phyloP scores from a whole-genome alignment of 2,113 vertebrate genomes.

The Oncorhynchus kisutch region DNA sequence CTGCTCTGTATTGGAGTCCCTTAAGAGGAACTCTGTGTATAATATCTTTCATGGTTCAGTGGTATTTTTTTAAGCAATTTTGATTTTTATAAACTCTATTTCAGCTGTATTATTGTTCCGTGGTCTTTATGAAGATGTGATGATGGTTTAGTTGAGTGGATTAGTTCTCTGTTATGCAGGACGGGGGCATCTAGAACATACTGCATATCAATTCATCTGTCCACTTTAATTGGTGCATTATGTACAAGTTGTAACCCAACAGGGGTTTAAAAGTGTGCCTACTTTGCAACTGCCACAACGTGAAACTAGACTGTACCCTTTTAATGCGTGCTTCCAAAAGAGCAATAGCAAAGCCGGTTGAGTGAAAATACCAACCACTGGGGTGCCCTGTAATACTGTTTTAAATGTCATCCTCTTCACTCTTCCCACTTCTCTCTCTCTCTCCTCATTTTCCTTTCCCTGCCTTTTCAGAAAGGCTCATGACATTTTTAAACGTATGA shows the following conservation, averaged over 20 bases:
- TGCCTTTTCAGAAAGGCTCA: slow-evolving; percentile 47
- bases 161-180: too few relatives aligned
- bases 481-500: slow-evolving; percentile 55
- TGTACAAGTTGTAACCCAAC: not conserved
- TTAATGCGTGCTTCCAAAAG: not conserved
- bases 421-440: too few relatives aligned
- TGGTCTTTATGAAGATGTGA: too few relatives aligned
- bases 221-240: not conserved
- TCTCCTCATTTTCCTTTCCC: slow-evolving; percentile 36
- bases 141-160: too few relatives aligned
- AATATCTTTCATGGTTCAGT: not conserved
- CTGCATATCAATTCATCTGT: not conserved
- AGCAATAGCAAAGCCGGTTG: not conserved
- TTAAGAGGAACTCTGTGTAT: not conserved
- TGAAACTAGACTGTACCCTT: not conserved
- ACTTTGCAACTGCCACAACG: not conserved
- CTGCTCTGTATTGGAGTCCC: not conserved
- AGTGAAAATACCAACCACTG: not conserved
- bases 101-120: too few relatives aligned
- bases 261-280: not conserved
- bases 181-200: not conserved
- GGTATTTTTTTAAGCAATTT: not conserved
- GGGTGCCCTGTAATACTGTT: slow-evolving; percentile 39
- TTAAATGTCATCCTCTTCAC: slow-evolving; percentile 61
- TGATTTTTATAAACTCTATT: not conserved